Evolutionary conservation across 2,797 vertebrate genomes (phyloP), one percentile per base, ranked within the genome.

Genomic region (Hippoglossus hippoglossus): DNA sequence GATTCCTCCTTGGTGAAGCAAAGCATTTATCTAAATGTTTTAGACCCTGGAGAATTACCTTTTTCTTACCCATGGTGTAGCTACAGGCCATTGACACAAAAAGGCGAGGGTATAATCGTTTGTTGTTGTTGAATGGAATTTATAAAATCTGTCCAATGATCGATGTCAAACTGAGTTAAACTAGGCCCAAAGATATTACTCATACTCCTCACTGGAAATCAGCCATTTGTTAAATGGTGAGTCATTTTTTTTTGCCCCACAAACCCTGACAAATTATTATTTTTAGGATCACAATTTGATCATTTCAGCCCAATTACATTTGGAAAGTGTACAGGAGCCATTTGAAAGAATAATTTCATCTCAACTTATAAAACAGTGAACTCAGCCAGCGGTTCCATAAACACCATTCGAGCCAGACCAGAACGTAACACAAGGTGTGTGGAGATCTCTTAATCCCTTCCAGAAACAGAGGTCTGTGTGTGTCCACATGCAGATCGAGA

Each of bases 401-500:
- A 22, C 21, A 21, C 15, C 2, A 25, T 53, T 41, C 21, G 12
- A 24, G 21, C 19, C 21, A 3, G 2, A 34, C 11, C 28, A 3
- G 34, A 34, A 63, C 7, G n/a, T 6, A 63, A 63, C 10, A 62
- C 44, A 52, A 51, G 3, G 21, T 16, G 15, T 46, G 36, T n/a
- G 1, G 41, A 49, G 24, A 26, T 47, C n/a, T 63, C 18, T 34
- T 56, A 21, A 26, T 54, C 50, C 57, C n/a, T 44, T 22, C 19
- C 44, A 71, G 28, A 70, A 25, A 46, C 54, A 51, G 3, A 13
- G 11, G 44, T 24, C 58, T 50, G 24, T 39, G 39, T 62, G 19
- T 79, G 44, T 44, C 5, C 54, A 54, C n/a, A 24, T 13, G 62
- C 21, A 67, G 44, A 62, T 60, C 41, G 12, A 3, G n/a, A 63